Conservation (phyloP, 2,113 vertebrate genomes). For the Prolemur simus region DNA sequence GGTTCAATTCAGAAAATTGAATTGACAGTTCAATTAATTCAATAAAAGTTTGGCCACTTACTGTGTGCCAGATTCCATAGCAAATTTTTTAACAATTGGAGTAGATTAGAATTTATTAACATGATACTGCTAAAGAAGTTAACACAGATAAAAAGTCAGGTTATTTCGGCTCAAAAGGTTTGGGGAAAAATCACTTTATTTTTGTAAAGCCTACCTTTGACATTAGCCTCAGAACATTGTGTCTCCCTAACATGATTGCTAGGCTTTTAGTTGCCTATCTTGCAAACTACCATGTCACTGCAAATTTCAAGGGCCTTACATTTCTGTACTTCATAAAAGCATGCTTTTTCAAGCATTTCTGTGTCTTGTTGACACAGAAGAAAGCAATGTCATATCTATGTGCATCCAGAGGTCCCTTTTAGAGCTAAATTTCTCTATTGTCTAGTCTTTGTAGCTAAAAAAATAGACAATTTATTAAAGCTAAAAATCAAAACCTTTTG, state of each 20-base stretch:
- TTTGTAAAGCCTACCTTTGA: constrained; percentile 12
- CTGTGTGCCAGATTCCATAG: background rate
- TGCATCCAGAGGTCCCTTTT: background rate
- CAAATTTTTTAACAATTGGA: constrained; percentile 40
- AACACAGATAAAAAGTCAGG: background rate
- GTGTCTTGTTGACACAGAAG: background rate
- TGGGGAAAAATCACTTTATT: background rate
- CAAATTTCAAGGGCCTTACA: background rate
- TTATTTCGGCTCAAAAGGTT: background rate
- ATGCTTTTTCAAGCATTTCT: rapidly evolving
- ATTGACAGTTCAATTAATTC: background rate
- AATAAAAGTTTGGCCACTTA: background rate
- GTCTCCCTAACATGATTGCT: background rate
- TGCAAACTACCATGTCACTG: background rate
- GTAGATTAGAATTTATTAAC: background rate
- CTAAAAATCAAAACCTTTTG: background rate
- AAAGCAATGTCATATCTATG: background rate
- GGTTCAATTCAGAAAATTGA: background rate
- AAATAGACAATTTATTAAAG: background rate
- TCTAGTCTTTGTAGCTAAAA: background rate
- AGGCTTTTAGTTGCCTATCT: constrained; percentile 40
- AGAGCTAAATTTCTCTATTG: background rate
- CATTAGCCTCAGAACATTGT: background rate
- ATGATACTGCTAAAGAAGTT: background rate
- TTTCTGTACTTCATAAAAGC: background rate